Evolutionary conservation across 2,797 vertebrate species (phyloP).

Genomic region (Allenopithecus nigroviridis): DNA sequence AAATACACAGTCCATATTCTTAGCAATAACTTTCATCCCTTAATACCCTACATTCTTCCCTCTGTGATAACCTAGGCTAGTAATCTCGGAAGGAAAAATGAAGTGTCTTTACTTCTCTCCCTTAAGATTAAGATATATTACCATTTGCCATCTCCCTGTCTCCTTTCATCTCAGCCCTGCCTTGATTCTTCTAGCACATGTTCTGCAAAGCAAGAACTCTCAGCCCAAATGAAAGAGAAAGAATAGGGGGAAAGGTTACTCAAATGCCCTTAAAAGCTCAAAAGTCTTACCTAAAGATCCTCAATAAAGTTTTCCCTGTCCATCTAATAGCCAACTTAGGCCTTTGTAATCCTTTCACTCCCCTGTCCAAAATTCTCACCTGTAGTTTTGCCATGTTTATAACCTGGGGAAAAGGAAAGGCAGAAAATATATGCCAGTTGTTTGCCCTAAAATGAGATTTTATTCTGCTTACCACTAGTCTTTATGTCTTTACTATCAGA

Average conservation of each 20-base stretch:
- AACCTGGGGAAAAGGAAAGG: not conserved
- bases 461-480: not conserved
- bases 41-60: not conserved
- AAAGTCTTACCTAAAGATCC: not conserved
- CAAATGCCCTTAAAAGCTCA: not conserved
- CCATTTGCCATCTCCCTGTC: not conserved
- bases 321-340: not conserved
- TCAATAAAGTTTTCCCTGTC: not conserved
- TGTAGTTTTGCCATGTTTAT: conserved; percentile 18
- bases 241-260: not conserved
- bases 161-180: not conserved
- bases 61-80: not conserved
- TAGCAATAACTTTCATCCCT: conserved; percentile 20
- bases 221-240: not conserved
- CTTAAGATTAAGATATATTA: conserved; percentile 6
- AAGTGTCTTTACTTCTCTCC: not conserved
- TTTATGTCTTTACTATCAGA: conserved; percentile 4
- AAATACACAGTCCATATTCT: conserved; percentile 14
- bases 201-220: not conserved
- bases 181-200: not conserved
- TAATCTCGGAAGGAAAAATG: not conserved
- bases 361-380: not conserved
- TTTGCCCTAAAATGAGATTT: conserved; percentile 16
- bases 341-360: conserved; percentile 1
- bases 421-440: not conserved